Base-by-base conservation (phyloP, 2,888 invertebrate genomes). In the Lasius fuliginosus region DNA sequence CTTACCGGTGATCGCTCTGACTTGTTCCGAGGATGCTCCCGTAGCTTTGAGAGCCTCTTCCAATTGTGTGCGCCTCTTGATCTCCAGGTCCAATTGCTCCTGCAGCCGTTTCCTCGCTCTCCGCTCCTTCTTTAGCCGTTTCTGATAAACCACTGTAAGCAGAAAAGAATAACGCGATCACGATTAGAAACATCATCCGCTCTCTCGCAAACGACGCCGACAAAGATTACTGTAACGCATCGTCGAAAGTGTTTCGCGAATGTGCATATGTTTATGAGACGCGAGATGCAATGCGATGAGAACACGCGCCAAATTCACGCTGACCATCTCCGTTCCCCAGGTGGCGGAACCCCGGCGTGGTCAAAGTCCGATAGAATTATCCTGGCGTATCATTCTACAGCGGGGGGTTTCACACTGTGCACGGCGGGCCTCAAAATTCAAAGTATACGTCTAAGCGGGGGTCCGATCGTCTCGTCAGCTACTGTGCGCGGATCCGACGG, bases 51-150 rank as follows among this genome's bases (percentile, higher is more conserved):
- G 95, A 67, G 97, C 98, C 88, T 98, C 98, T 94, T 98, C 98
- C 85, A 97, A 96, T 94, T 98, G 98, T 91, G 96, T 96, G 94
- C 97, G 96, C 95, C 97, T 96, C 95, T 98, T 98, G 92, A 97
- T 96, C 95, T 98, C 98, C 91, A 96, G 94, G 90, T 98, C 98
- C 87, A 98, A 95, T 94, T 98, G 98, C 90, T 98, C 98, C 93
- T 98, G 98, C 83, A 98, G 96, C 92, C 98, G 97, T 94, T 97
- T 97, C 92, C 98, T 96, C 87, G 97, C 97, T 95, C 98, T 97
- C 90, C 97, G 96, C 94, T 99, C 99, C 93, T 98, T 97, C 96
- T 98, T 97, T 95, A 98, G 96, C 87, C 98, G 97, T 95, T 98
- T 98, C 95, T 98, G 98, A 95, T 98, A 98, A 94, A 98, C 96